These are phyloP conservation scores for Myotis yumanensis DNA, from an alignment of 2,113 vertebrate genomes.

Conservation along the genomic window DNA sequence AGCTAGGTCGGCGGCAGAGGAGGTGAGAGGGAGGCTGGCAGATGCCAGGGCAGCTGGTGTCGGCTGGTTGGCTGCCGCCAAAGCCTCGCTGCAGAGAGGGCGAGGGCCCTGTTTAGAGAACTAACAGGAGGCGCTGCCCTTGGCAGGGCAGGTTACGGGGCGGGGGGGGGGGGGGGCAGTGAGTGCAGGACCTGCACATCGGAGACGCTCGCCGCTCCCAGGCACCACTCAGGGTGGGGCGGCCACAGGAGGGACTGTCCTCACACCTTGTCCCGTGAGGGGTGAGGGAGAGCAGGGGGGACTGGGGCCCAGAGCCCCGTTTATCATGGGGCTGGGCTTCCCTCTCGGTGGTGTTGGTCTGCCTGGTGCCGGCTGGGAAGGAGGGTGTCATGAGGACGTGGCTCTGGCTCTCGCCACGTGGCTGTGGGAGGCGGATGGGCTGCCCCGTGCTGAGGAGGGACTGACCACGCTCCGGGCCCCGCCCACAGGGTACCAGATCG, in stretches of 20 bases:
- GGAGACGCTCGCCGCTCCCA: not conserved
- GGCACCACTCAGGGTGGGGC: accelerated
- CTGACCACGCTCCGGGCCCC: not conserved
- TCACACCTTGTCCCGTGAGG: not conserved
- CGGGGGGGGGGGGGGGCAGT: accelerated
- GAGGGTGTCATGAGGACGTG: not conserved
- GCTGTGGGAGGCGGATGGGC: not conserved
- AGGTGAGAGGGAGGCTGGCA: not conserved
- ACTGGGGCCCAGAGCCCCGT: not conserved
- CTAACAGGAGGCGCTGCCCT: not conserved
- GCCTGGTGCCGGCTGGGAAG: not conserved
- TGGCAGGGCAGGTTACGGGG: not conserved
- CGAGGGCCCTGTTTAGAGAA: not conserved
- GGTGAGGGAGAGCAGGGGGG: not conserved
- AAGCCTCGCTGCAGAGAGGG: not conserved
- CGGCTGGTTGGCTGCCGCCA: accelerated
- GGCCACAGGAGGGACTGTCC: not conserved
- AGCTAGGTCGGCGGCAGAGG: accelerated
- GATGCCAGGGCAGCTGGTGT: not conserved
- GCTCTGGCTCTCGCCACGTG: conserved; percentile 15
- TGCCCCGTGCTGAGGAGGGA: not conserved
- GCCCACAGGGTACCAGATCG: conserved; percentile 93
- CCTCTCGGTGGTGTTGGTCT: accelerated
- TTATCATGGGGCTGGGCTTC: not conserved
- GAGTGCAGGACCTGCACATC: not conserved